A percentile compares a stretch with the other conserved stretches of the same genome.
Evolutionary conservation across 2,888 invertebrate genomes (phyloP).

Genomic region (Caenorhabditis imperialis): DNA sequence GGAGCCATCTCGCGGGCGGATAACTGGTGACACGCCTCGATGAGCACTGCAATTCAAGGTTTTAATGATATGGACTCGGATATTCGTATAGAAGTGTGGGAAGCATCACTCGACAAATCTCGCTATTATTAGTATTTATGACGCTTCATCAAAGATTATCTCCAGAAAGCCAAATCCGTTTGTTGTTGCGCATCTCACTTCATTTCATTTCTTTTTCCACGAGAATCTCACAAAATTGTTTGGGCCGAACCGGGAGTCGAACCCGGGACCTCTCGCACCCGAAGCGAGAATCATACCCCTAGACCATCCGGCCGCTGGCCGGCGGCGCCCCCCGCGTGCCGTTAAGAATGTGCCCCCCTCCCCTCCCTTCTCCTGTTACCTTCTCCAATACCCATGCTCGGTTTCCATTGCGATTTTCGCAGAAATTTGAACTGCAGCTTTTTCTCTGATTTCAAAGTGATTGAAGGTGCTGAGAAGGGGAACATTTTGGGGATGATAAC

Average conservation of each 20-base stretch:
- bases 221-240: slow-evolving; percentile 24
- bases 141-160: no score
- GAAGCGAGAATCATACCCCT: slow-evolving; percentile 77
- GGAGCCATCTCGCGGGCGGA: slow-evolving; percentile 29
- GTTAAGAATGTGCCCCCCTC: background rate
- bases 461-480: slow-evolving; percentile 30
- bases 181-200: background rate
- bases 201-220: background rate
- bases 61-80: no score
- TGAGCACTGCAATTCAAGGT: slow-evolving; percentile 44
- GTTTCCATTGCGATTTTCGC: slow-evolving; percentile 29
- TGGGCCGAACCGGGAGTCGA: slow-evolving; percentile 74
- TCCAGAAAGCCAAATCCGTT: no score
- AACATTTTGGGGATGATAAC: slow-evolving; percentile 36
- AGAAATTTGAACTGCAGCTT: slow-evolving; percentile 43
- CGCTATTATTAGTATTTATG: no score
- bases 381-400: slow-evolving; percentile 29
- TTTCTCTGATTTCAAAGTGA: slow-evolving; percentile 23
- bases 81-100: no score
- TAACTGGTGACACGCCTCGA: slow-evolving; percentile 37
- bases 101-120: background rate
- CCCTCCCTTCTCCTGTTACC: slow-evolving; percentile 13
- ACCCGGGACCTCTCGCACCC: slow-evolving; percentile 77
- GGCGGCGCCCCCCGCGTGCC: no score
- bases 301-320: slow-evolving; percentile 67